Evolutionary conservation across 2,888 invertebrate species (phyloP).

Genomic region (Lydus trimaculatus): DNA sequence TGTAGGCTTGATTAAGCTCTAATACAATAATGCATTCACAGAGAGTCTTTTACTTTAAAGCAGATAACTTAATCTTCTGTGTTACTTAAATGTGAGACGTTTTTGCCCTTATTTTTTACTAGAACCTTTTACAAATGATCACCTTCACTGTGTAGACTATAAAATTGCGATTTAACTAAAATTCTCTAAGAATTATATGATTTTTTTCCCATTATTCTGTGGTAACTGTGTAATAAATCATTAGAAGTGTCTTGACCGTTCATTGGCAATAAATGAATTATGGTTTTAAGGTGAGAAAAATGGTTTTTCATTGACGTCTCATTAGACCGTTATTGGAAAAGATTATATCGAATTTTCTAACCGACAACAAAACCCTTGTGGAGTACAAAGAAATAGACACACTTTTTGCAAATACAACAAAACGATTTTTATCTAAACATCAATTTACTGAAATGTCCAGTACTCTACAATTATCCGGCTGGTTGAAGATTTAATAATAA

Average conservation of each 20-base stretch:
- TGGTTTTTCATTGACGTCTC: neutral
- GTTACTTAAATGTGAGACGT: no score
- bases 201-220: neutral
- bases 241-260: neutral
- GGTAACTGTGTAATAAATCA: neutral
- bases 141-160: neutral
- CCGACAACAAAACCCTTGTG: neutral
- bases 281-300: neutral
- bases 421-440: neutral
- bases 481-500: neutral
- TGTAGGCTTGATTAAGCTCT: no score
- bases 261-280: neutral
- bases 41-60: no score
- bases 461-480: neutral
- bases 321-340: constrained; percentile 5
- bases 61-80: no score
- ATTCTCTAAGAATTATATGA: neutral
- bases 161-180: neutral
- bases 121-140: no score
- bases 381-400: neutral
- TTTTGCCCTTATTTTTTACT: no score
- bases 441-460: neutral
- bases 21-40: no score
- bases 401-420: neutral
- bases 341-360: neutral